Base-by-base conservation (phyloP, 2,888 invertebrate genomes). In the Pharmacophagus antenor region DNA sequence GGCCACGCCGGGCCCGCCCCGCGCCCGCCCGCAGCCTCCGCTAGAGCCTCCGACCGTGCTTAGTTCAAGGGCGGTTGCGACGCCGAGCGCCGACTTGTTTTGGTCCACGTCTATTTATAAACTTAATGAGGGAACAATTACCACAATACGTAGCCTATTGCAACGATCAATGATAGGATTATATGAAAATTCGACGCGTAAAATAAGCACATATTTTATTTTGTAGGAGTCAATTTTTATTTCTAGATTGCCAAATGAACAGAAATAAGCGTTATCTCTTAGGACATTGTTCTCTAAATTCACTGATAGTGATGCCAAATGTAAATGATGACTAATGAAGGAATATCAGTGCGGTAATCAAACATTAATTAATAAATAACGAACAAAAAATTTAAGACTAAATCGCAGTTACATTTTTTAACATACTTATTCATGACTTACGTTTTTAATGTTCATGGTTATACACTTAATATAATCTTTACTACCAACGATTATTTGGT, bases 61-160 rank as follows among this genome's bases (percentile, higher is more conserved):
- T 84, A 88, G 89, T 89, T 88, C 89, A 89, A 89, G 88, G 89
- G 85, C 88, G 89, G 88, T 82, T 83, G 88, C 77, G 79, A 76
- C 67, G 73, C 66, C 74, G 80, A 76, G 74, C 74, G 79, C 78
- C 68, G 75, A 74, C 76, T 81, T 86, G 85, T 88, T 86, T 85
- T 84, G 85, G 82, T 86, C 76, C 65, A 59, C 65, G 62, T 65
- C 61, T 66, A 65, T 67, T 67, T 66, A 67, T 69, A 65, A 66
- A 62, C 62, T 61, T 62, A 56, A 59, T 57, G 61, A 61, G 50
- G 57, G 56, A 64, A 65, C 62, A 60, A 62, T 62, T 62, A 62
- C 56, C 57, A 49, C 60, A 44, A 51, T 49, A 42, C 27, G n/a
- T 17, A 41, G 20, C 59, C 61, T 65, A 68, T 65, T 63, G 63